These are phyloP conservation scores for Sphenopsis melanotis DNA, from an alignment of 2,797 vertebrate species.

Conservation along the genomic window DNA sequence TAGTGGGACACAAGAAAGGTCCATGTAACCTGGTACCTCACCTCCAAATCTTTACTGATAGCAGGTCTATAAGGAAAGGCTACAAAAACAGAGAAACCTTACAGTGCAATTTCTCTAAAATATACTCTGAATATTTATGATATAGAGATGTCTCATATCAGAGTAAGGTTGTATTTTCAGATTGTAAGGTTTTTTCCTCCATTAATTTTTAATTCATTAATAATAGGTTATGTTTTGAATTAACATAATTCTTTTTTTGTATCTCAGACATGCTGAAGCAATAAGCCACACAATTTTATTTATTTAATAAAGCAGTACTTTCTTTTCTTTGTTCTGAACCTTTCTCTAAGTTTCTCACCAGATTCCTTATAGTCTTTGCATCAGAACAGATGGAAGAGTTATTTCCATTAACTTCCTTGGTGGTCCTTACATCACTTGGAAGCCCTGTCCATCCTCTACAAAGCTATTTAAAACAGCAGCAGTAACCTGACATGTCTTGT, in stretches of 20 bases:
- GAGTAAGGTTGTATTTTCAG: not conserved
- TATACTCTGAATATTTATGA: not conserved
- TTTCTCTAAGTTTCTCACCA: not conserved
- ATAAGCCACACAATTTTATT: not conserved
- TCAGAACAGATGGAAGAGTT: not conserved
- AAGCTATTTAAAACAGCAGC: not conserved
- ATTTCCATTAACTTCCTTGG: not conserved
- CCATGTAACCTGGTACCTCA: not conserved
- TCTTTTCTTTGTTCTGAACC: not conserved
- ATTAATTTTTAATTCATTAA: not conserved
- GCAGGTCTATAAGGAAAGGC: not conserved
- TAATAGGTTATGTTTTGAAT: not conserved
- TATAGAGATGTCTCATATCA: not conserved
- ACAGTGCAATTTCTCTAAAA: not conserved
- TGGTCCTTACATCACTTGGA: not conserved
- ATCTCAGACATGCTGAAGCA: not conserved
- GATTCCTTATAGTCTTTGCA: not conserved
- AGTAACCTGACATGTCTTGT: not conserved
- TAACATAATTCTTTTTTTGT: not conserved
- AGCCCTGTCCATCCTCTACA: not conserved
- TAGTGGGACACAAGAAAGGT: not conserved
- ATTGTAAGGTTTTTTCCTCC: not conserved
- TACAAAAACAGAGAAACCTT: not conserved
- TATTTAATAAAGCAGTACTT: not conserved
- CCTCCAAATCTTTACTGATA: not conserved